These are phyloP conservation scores for Hyles vespertilio DNA, from an alignment of 1,140 invertebrate species.

Conservation along the genomic window DNA sequence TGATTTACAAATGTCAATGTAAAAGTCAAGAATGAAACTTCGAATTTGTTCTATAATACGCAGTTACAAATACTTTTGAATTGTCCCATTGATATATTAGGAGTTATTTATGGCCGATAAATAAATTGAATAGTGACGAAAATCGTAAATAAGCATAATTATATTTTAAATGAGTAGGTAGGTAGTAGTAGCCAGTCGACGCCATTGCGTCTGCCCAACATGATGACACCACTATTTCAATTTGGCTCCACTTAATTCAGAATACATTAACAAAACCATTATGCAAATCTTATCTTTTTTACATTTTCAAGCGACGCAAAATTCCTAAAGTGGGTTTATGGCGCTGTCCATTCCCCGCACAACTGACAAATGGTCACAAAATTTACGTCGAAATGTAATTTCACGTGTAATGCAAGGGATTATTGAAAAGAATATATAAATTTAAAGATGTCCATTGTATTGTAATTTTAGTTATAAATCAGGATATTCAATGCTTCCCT, in stretches of 20 bases:
- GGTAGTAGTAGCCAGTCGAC: conserved; percentile 30
- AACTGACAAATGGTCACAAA: conserved; percentile 26
- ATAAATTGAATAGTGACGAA: conserved; percentile 25
- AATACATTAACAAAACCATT: conserved; percentile 34
- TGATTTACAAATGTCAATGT: no score
- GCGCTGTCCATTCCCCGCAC: conserved; percentile 7
- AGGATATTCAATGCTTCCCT: conserved; percentile 45
- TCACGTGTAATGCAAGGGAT: conserved; percentile 28
- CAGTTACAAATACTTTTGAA: not conserved
- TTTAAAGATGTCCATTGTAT: conserved; percentile 46
- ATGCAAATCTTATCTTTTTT: conserved; percentile 31
- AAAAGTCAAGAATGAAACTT: no score
- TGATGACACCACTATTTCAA: conserved; percentile 33
- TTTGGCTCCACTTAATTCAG: conserved; percentile 25
- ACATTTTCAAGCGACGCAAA: conserved; percentile 14
- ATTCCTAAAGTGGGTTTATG: conserved; percentile 8
- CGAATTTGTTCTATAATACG: no score
- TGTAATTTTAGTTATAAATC: conserved; percentile 53
- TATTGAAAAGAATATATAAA: conserved; percentile 46
- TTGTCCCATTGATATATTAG: conserved; percentile 11
- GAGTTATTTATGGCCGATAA: conserved; percentile 20
- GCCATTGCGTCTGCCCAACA: conserved; percentile 40
- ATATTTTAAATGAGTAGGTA: conserved; percentile 20
- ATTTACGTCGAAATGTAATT: conserved; percentile 21
- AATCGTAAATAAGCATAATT: conserved; percentile 17